phyloP scores from a whole-genome alignment of 2,113 vertebrate genomes.

The Orthonyx spaldingii region DNA sequence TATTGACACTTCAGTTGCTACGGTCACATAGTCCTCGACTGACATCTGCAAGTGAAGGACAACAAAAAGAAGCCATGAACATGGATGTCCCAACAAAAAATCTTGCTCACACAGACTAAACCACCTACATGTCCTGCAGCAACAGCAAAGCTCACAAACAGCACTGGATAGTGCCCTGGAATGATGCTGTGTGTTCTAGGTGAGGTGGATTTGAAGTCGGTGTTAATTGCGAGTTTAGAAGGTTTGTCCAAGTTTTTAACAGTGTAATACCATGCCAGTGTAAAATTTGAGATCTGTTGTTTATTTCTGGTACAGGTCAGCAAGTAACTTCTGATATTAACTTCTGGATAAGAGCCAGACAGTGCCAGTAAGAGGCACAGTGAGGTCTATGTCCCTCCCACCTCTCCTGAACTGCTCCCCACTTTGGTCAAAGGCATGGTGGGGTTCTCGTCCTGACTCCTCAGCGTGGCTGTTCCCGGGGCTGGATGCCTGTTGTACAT shows the following conservation, averaged over 20 bases:
- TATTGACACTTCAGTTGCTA: not conserved
- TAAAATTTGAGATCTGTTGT: not conserved
- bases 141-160: not conserved
- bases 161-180: not conserved
- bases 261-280: not conserved
- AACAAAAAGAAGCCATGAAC: not conserved
- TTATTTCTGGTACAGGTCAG: not conserved
- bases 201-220: not conserved
- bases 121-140: not conserved
- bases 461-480: accelerated
- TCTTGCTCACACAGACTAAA: not conserved
- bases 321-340: not conserved
- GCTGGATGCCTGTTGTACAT: not conserved
- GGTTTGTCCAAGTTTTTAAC: not conserved
- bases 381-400: not conserved
- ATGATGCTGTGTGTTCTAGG: not conserved
- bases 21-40: accelerated
- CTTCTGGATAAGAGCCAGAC: not conserved
- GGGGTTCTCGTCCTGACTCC: not conserved
- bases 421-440: not conserved
- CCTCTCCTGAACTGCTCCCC: not conserved
- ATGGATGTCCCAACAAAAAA: not conserved
- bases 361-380: not conserved
- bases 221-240: not conserved
- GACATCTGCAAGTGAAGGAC: not conserved